Conservation (phyloP, 2,113 vertebrate species). For the Hiodon tergisus region DNA sequence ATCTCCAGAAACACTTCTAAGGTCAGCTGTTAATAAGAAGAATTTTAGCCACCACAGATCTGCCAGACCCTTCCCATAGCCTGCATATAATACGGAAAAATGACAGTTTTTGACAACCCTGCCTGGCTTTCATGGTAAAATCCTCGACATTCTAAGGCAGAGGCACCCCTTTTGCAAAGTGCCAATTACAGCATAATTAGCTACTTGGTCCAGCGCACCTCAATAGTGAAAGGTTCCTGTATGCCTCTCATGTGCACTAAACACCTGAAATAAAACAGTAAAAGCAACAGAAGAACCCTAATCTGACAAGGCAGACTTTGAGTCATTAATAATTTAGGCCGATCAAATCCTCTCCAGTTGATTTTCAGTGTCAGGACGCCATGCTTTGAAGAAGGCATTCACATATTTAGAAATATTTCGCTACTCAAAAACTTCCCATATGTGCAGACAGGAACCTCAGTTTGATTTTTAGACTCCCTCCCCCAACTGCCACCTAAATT, state of each 20-base stretch:
- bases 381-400: conserved; percentile 18
- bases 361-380: neutral
- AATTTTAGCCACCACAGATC: neutral
- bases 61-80: neutral
- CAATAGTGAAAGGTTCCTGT: conserved; percentile 5
- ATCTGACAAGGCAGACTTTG: neutral
- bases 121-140: too few relatives aligned
- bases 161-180: neutral
- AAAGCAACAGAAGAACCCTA: neutral
- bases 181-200: conserved; percentile 18
- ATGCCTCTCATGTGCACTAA: neutral
- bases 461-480: too few relatives aligned
- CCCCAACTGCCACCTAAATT: too few relatives aligned
- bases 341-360: neutral
- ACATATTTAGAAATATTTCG: too few relatives aligned
- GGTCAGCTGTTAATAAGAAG: too few relatives aligned
- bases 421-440: neutral
- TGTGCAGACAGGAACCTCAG: neutral
- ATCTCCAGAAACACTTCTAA: too few relatives aligned
- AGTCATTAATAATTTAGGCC: neutral
- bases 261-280: neutral
- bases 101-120: neutral
- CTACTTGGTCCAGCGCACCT: conserved; percentile 10
- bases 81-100: neutral
- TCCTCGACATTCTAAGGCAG: neutral